Conservation (phyloP, 1,140 invertebrate genomes). For the Saccostrea glomerata region DNA sequence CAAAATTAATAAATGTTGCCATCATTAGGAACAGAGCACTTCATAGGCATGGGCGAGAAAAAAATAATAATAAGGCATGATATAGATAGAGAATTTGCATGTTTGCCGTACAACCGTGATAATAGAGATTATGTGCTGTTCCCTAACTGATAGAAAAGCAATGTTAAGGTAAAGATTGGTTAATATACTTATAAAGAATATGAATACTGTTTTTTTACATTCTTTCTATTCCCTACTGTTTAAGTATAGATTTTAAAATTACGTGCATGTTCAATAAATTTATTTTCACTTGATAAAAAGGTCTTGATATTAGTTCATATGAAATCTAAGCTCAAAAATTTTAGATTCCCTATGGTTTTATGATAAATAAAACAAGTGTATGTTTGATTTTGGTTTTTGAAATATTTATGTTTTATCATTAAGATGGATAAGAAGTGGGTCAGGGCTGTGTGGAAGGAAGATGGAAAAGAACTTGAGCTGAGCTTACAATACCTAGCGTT, state of each 20-base stretch:
- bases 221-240: not conserved
- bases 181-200: not conserved
- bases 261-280: not conserved
- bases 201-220: not conserved
- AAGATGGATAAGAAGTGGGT: not conserved
- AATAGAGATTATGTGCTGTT: not conserved
- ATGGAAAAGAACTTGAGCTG: not conserved
- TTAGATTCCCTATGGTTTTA: too few relatives aligned
- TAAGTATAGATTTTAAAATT: not conserved
- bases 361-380: too few relatives aligned
- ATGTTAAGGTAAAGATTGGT: not conserved
- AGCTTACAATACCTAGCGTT: too few relatives aligned
- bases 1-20: not conserved
- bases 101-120: not conserved
- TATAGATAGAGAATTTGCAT: not conserved
- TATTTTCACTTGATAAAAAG: not conserved
- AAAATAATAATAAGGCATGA: not conserved
- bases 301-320: too few relatives aligned
- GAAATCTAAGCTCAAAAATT: too few relatives aligned
- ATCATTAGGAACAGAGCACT: not conserved
- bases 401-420: not conserved
- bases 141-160: not conserved
- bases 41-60: not conserved
- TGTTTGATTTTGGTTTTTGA: too few relatives aligned
- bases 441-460: not conserved